These are phyloP conservation scores for Luperina testacea DNA, from an alignment of 2,888 invertebrate species.

Conservation along the genomic window DNA sequence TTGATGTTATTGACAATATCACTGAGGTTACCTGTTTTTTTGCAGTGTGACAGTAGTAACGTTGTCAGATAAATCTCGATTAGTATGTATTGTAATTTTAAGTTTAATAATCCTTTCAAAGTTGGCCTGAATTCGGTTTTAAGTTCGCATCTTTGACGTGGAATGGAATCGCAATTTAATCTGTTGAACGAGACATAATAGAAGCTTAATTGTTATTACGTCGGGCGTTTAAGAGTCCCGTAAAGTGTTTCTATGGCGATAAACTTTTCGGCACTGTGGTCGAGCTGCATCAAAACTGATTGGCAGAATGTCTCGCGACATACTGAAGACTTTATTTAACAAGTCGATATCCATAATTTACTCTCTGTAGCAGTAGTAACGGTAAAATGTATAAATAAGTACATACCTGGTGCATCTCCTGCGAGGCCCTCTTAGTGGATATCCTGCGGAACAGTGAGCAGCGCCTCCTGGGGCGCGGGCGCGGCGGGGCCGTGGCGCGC, in stretches of 20 bases:
- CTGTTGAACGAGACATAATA: too few relatives aligned
- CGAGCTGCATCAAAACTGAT: neutral
- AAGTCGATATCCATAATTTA: neutral
- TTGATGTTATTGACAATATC: too few relatives aligned
- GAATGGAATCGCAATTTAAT: too few relatives aligned
- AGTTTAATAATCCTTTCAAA: neutral
- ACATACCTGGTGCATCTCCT: constrained; percentile 95
- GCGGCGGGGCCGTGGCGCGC: constrained; percentile 88
- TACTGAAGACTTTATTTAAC: neutral
- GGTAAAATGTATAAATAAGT: neutral
- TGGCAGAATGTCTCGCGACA: neutral
- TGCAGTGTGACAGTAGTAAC: neutral
- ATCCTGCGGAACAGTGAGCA: constrained; percentile 97
- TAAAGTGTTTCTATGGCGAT: too few relatives aligned
- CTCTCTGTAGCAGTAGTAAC: neutral
- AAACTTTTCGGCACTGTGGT: neutral
- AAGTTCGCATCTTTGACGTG: neutral
- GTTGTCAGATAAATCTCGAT: neutral
- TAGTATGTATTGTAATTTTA: neutral
- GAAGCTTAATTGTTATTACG: too few relatives aligned
- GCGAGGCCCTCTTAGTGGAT: constrained; percentile 97
- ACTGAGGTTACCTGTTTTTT: too few relatives aligned
- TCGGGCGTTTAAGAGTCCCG: too few relatives aligned
- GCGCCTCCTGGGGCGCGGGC: constrained; percentile 91
- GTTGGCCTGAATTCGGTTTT: neutral